Conservation (phyloP, 2,797 vertebrate genomes). For the Sebastes wilsoni region DNA sequence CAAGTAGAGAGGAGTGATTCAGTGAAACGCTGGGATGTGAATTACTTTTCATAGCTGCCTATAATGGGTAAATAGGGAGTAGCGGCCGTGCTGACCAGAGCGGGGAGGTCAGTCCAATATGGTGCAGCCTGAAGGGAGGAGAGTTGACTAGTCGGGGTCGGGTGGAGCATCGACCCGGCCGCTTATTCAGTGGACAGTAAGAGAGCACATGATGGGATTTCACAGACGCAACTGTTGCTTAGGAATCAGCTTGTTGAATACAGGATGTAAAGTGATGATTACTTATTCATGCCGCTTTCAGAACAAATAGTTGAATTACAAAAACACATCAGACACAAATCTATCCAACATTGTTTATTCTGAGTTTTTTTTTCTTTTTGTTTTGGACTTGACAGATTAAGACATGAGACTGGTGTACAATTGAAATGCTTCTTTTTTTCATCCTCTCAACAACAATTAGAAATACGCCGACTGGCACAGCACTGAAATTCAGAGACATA, state of each 20-base stretch:
- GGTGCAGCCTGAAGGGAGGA: constrained; percentile 6
- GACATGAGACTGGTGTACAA: constrained; percentile 63
- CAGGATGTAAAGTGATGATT: background rate
- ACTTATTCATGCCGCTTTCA: background rate
- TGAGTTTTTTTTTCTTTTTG: constrained; percentile 9
- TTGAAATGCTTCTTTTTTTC: constrained; percentile 44
- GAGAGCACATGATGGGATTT: constrained; percentile 8
- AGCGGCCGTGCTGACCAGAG: background rate
- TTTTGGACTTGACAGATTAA: constrained; percentile 67
- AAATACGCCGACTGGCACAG: constrained; percentile 66
- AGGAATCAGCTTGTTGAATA: background rate
- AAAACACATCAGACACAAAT: background rate
- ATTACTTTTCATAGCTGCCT: background rate
- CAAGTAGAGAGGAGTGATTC: background rate
- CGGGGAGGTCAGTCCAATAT: constrained; percentile 9
- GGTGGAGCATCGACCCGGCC: background rate
- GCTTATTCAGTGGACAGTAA: background rate
- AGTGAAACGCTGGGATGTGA: background rate
- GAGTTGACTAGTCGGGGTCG: background rate
- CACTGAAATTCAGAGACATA: constrained; percentile 56
- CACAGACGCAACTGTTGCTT: background rate
- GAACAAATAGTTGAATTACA: background rate
- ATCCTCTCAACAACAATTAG: constrained; percentile 53
- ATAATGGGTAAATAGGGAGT: background rate
- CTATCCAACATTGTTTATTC: constrained; percentile 68